These are phyloP conservation scores for Danaus chrysippus DNA, from an alignment of 2,888 invertebrate species.

Conservation along the genomic window DNA sequence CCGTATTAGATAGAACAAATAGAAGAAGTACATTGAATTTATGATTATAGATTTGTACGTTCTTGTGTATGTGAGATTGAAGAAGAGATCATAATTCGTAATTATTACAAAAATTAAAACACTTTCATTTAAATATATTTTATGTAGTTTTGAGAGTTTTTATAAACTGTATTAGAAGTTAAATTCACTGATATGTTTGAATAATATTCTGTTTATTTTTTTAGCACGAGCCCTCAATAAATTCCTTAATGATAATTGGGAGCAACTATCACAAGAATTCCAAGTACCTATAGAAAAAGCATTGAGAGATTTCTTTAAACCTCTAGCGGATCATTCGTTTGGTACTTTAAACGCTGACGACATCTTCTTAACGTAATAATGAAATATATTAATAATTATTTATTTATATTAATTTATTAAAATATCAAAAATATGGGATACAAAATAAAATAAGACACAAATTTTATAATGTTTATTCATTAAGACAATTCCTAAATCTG, in stretches of 20 bases:
- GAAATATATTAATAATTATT: background rate
- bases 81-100: too few species aligned
- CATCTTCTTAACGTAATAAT: conserved; percentile 41
- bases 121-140: too few species aligned
- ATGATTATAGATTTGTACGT: too few species aligned
- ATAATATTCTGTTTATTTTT: conserved; percentile 27
- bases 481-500: conserved; percentile 11
- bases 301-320: conserved; percentile 61
- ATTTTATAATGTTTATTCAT: conserved; percentile 10
- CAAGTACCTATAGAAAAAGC: conserved; percentile 83
- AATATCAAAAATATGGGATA: background rate
- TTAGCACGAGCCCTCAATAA: conserved; percentile 84
- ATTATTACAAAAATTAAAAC: too few species aligned
- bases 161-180: too few species aligned
- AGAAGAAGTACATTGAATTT: too few species aligned
- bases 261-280: conserved; percentile 83
- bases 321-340: conserved; percentile 65
- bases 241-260: conserved; percentile 89
- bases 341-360: conserved; percentile 64
- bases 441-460: background rate
- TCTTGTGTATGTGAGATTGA: too few species aligned
- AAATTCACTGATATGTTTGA: too few species aligned
- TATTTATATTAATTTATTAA: background rate
- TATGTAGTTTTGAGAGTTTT: too few species aligned
- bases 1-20: background rate